Evolutionary conservation across 92 coral and sea anemone genomes (phyloP), one percentile per base, ranked within the genome.

Genomic region (Montipora capitata): DNA sequence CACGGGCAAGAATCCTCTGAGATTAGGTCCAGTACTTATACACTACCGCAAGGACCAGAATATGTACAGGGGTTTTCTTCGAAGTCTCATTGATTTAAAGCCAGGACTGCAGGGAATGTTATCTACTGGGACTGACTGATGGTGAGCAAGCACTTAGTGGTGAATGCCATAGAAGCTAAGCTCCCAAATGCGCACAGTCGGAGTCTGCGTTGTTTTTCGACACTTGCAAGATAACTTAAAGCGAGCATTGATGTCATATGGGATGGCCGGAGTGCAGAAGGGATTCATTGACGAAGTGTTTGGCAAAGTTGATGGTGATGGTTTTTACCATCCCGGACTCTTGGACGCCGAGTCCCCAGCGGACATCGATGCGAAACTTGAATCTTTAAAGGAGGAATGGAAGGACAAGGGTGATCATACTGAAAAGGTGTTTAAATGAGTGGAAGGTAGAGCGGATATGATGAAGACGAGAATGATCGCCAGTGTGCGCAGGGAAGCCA

Each of bases 351-450:
- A 80, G 40, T 40, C 64, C 2, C 54, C 77, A 14, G 79, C 69
- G 12, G 87, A 80, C 17, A 82, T 88, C 13, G 88, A 88, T 12
- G 92, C 83, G 4, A 57, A 35, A 14, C 88, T 27, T 27, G 52
- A 48, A 10, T 48, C 52, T 48, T 10, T 48, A 5, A 48, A 10
- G 52, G 52, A 48, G 7, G 52, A 10, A 10, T 48, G 52, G 52
- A 48, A 48, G 10, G 52, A 48, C 6, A 48, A 5, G 10, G 52
- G 52, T 10, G 52, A 48, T 48, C 52, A 5, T 48, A 48, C 52
- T 10, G 52, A 27, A 27, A 27, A 27, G 35, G 52, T 48, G 3
- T 79, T 20, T 68, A n/a, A 45, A 10, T 87, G 85, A 72, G 73
- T 79, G 38, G 3, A 39, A 40, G 35, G 17, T n/a, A 48, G 69